These are phyloP conservation scores for Scaptomyza graminum DNA, from an alignment of 1,140 invertebrate genomes.

Conservation along the genomic window DNA sequence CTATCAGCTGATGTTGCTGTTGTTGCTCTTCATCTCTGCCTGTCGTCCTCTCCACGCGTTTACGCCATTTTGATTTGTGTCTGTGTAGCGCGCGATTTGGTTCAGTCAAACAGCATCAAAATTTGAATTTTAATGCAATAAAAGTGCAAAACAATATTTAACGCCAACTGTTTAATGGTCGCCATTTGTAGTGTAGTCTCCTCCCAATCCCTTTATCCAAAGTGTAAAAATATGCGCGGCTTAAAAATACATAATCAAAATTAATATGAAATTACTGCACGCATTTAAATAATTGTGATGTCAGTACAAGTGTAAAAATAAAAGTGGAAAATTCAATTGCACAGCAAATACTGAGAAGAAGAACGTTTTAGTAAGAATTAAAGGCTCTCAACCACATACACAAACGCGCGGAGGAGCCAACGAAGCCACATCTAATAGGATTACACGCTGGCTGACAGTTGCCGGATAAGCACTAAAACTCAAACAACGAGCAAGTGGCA, in stretches of 20 bases:
- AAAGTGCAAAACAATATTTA: conserved; percentile 76
- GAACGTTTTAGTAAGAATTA: not conserved
- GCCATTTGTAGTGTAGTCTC: conserved; percentile 19
- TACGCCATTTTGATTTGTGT: conserved; percentile 14
- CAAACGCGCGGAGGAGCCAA: conserved; percentile 19
- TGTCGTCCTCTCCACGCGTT: conserved; percentile 16
- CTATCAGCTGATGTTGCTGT: not conserved
- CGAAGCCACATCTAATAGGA: conserved; percentile 44
- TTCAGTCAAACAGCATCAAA: conserved; percentile 22
- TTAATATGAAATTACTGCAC: conserved; percentile 73
- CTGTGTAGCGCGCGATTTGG: conserved; percentile 29
- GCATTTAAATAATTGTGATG: conserved; percentile 74
- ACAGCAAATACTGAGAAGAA: conserved; percentile 39
- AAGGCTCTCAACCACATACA: not conserved
- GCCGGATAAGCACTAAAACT: conserved; percentile 45
- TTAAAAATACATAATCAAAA: conserved; percentile 75
- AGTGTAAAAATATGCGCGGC: conserved; percentile 61
- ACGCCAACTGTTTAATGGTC: conserved; percentile 44
- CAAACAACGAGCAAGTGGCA: conserved; percentile 19
- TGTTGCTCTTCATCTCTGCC: not conserved
- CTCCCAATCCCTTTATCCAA: not conserved
- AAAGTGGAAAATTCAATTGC: conserved; percentile 32
- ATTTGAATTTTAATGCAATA: conserved; percentile 80
- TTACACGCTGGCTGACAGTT: conserved; percentile 43
- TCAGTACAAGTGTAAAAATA: conserved; percentile 61